A percentile compares a stretch with the other conserved stretches of the same genome.
Evolutionary conservation across 2,113 vertebrate species (phyloP).

Genomic region (Puffinus mauretanicus): DNA sequence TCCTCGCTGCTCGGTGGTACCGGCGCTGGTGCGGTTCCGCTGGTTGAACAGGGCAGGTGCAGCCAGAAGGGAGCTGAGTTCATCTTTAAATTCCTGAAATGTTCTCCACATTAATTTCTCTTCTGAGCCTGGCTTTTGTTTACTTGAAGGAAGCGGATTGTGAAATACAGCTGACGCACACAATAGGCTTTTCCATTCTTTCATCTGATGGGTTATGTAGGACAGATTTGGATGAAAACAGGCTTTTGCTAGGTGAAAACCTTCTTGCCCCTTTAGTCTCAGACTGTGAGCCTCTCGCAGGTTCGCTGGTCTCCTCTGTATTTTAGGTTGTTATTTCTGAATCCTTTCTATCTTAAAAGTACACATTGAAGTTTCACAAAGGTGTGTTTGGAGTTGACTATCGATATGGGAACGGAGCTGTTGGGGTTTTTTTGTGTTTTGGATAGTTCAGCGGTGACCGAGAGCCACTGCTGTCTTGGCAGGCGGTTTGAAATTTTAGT

Average conservation of each 20-base stretch:
- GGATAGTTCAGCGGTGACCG: not conserved
- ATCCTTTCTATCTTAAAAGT: not conserved
- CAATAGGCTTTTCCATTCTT: accelerated
- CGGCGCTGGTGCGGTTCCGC: not conserved
- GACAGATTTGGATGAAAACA: not conserved
- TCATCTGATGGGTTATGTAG: not conserved
- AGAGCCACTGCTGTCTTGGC: not conserved
- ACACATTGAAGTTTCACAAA: accelerated
- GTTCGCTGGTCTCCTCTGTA: not conserved
- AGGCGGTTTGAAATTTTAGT: not conserved
- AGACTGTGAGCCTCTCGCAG: not conserved
- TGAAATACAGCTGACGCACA: not conserved
- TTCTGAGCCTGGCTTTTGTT: not conserved
- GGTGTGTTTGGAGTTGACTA: not conserved
- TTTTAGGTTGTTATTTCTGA: not conserved
- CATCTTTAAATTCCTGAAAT: not conserved
- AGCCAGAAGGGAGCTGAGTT: not conserved
- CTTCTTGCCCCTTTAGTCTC: too few relatives aligned
- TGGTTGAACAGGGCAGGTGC: not conserved
- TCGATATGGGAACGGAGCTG: accelerated
- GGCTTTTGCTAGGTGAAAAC: not conserved
- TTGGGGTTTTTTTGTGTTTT: not conserved
- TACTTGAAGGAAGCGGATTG: not conserved
- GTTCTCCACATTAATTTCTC: not conserved
- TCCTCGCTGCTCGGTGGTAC: not conserved